Evolutionary conservation across 2,797 vertebrate genomes (phyloP), one percentile per base, ranked within the genome.

Genomic region (Iguana delicatissima): DNA sequence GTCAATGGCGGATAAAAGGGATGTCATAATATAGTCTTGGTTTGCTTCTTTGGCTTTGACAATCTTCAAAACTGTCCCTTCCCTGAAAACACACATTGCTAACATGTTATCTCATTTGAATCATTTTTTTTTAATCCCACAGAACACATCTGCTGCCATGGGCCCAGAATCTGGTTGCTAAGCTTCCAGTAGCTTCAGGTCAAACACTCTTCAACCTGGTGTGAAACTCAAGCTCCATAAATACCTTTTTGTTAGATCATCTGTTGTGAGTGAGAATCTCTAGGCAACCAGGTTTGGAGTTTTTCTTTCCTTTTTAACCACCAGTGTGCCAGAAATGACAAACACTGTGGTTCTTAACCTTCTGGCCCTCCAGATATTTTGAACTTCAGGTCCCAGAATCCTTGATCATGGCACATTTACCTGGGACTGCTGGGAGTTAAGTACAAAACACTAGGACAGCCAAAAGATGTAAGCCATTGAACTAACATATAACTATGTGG

Each of bases 21-120:
- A 92, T 92, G 92, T 92, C 92, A 92, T 91, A 86, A 92, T 92
- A 91, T 38, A 62, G 18, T 52, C 59, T 79, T 62, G 32, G 12
- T 38, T 72, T 22, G 73, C 3, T 35, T 72, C 86, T 38, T 62
- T 76, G 64, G 26, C 50, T 79, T 86, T 32, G 50, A 24, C 80
- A 38, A 55, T 73, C 91, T 90, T 62, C 50, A 72, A 35, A 79
- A 69, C 55, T 42, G 24, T n/a, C 2, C 32, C 84, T 79, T 80
- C 12, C 74, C 55, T 16, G 42, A 22, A 76, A 69, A 35, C 18
- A 29, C 3, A 46, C 64, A 50, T 72, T 9, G 4, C 35, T 38
- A 22, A 35, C 35, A 26, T 29, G 59, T 35, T 69, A 22, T 80
- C 12, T 18, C n/a, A 14, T 18, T 12, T 7, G 50, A 62, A 24